A percentile compares a stretch with the other conserved stretches of the same genome.
Conservation (phyloP, 1,140 invertebrate genomes). For the Heliconius hermathena region DNA sequence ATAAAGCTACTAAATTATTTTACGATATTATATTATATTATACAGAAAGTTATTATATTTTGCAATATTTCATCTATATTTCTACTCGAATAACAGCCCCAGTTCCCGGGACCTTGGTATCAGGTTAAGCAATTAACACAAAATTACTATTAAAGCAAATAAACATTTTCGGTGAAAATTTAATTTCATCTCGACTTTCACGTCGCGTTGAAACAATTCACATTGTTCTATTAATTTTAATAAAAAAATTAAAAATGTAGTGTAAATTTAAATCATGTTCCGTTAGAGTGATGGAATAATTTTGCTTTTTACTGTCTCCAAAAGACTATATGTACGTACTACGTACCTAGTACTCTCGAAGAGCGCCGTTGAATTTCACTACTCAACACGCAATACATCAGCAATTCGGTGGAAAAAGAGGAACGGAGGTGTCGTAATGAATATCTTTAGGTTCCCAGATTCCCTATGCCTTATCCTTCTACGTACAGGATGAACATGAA, state of each 20-base stretch:
- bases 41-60: background rate
- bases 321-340: too few species aligned
- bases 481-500: too few species aligned
- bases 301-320: too few species aligned
- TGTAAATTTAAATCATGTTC: background rate
- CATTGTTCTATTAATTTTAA: background rate
- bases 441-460: too few species aligned
- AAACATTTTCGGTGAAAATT: slow-evolving; percentile 3
- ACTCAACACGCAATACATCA: too few species aligned
- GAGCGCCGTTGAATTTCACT: too few species aligned
- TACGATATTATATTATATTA: background rate
- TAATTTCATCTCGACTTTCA: background rate
- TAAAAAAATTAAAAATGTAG: background rate
- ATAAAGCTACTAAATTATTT: background rate
- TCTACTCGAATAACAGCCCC: background rate
- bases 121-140: slow-evolving; percentile 9
- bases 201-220: slow-evolving; percentile 1
- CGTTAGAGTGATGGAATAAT: background rate
- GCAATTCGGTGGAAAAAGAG: too few species aligned
- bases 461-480: too few species aligned
- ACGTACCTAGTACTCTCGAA: too few species aligned
- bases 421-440: too few species aligned
- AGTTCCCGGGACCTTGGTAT: background rate
- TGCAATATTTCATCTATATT: background rate
- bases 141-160: slow-evolving; percentile 3